Conservation (phyloP, 30 jellyfish, hydroid and myxozoan genomes). For the Chironex yamaguchii region DNA sequence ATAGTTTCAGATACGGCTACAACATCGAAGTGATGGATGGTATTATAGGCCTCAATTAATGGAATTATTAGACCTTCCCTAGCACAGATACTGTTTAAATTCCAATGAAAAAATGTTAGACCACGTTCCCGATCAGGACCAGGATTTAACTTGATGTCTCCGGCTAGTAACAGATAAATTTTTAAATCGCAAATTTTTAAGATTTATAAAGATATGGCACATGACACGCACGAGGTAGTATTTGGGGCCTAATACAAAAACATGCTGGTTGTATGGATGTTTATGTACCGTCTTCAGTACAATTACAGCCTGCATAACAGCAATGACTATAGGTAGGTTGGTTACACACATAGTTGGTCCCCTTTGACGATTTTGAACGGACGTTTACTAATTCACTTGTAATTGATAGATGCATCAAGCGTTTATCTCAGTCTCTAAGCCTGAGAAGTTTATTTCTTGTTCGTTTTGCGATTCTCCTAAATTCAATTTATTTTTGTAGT, state of each 20-base stretch:
- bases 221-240: too few species aligned
- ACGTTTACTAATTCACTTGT: too few species aligned
- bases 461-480: too few species aligned
- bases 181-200: too few species aligned
- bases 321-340: too few species aligned
- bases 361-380: too few species aligned
- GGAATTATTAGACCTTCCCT: conserved; percentile 39
- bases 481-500: too few species aligned
- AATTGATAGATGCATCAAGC: too few species aligned
- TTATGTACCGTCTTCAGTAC: background rate
- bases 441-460: background rate
- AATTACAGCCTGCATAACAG: background rate
- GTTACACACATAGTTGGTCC: too few species aligned
- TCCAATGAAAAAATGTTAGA: conserved; percentile 60
- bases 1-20: conserved; percentile 45
- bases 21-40: conserved; percentile 50
- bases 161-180: conserved; percentile 26
- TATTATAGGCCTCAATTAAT: conserved; percentile 45
- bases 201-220: too few species aligned
- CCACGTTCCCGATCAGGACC: conserved; percentile 20
- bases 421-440: too few species aligned
- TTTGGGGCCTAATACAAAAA: too few species aligned
- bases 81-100: conserved; percentile 59
- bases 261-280: background rate
- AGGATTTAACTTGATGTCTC: conserved; percentile 46